Evolutionary conservation across 2,797 vertebrate species (phyloP).

Genomic region (Spinus olivaceus): DNA sequence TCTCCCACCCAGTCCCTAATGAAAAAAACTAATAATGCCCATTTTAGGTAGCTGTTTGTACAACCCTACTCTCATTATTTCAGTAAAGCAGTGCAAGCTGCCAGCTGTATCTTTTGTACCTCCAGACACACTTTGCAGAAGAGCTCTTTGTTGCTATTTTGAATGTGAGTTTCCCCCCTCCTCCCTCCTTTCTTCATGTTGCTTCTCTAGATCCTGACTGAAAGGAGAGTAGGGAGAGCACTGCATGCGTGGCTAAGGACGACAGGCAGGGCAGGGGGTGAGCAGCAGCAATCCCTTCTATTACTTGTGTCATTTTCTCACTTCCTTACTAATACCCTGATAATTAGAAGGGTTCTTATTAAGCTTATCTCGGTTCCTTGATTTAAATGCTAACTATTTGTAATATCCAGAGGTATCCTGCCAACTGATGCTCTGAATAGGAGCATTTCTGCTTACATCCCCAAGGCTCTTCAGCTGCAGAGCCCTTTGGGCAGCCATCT

Average conservation of each 20-base stretch:
- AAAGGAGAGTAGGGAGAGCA: neutral
- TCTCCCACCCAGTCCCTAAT: neutral
- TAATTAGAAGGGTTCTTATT: neutral
- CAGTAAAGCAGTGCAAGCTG: constrained; percentile 6
- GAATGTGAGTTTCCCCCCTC: neutral
- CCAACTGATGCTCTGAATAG: neutral
- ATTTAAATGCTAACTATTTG: neutral
- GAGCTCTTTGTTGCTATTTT: constrained; percentile 21
- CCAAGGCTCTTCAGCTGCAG: neutral
- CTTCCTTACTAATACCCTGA: neutral
- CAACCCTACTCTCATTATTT: constrained; percentile 36
- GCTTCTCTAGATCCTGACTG: neutral
- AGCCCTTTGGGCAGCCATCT: neutral
- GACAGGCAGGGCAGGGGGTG: neutral
- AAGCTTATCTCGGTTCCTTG: neutral
- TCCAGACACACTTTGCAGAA: neutral
- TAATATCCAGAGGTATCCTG: neutral
- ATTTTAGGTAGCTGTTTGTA: constrained; percentile 35
- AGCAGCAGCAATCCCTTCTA: neutral
- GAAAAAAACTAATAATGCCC: constrained; percentile 29
- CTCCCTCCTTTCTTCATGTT: neutral
- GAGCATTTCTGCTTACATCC: neutral
- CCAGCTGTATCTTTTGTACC: constrained; percentile 16
- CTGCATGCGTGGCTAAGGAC: neutral
- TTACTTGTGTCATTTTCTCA: neutral